These are phyloP conservation scores for Idaea dimidiata DNA, from an alignment of 2,888 invertebrate species.

Conservation along the genomic window DNA sequence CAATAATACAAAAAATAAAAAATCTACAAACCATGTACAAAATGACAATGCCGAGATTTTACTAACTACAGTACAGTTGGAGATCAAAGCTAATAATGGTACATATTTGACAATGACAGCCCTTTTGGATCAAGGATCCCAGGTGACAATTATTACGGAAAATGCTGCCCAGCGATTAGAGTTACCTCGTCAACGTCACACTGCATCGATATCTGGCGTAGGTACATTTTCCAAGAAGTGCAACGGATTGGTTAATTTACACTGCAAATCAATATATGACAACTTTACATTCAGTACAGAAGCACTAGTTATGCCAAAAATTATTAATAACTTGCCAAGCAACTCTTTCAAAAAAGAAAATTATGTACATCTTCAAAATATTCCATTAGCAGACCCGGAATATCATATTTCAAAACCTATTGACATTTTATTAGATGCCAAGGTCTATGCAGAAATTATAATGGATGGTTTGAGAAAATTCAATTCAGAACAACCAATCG, in stretches of 20 bases:
- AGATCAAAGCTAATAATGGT: neutral
- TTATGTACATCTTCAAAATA: neutral
- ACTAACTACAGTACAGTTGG: neutral
- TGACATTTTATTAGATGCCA: neutral
- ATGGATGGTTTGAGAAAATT: neutral
- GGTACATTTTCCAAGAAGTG: neutral
- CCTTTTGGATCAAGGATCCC: neutral
- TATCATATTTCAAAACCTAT: neutral
- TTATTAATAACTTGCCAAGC: neutral
- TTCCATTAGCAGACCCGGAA: neutral
- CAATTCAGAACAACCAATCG: constrained; percentile 3
- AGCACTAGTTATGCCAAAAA: neutral
- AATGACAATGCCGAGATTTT: neutral
- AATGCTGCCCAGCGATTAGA: neutral
- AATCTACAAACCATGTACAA: neutral
- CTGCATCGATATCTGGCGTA: neutral
- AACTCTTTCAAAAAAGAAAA: neutral
- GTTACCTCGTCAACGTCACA: neutral
- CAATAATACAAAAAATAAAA: neutral
- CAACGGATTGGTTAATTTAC: neutral
- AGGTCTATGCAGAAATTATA: neutral
- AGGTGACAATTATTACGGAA: too few species aligned
- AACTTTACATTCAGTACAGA: neutral
- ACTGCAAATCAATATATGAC: neutral
- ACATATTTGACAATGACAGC: neutral